phyloP scores from a whole-genome alignment of 1,140 invertebrate genomes.

The Pemphigus obesinymphae region DNA sequence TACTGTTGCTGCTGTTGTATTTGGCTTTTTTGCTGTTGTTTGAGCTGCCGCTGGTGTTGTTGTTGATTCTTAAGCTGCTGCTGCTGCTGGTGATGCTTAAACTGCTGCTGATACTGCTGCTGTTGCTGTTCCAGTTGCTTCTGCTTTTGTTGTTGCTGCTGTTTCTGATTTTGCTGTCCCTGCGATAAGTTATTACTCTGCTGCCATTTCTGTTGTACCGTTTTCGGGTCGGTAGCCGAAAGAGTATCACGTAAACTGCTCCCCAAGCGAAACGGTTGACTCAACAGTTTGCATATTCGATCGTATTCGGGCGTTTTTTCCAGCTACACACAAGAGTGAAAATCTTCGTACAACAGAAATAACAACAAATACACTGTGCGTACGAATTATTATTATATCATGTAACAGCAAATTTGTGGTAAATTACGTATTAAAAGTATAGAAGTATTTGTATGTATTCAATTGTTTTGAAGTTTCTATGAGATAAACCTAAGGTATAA shows the following conservation, averaged over 20 bases:
- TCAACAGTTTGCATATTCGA: conserved; percentile 32
- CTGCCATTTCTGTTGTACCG: background rate
- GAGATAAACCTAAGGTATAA: too few species aligned
- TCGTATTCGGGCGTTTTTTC: conserved; percentile 36
- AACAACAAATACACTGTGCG: background rate
- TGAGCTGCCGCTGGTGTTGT: background rate
- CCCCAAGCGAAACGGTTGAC: background rate
- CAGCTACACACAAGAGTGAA: conserved; percentile 4
- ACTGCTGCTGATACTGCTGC: background rate
- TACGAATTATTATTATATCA: background rate
- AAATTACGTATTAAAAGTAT: too few species aligned
- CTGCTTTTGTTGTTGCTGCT: background rate
- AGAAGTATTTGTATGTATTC: too few species aligned
- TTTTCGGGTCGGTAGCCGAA: background rate
- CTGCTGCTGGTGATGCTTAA: background rate
- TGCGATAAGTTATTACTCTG: background rate
- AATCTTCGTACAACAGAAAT: background rate
- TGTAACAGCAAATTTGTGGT: too few species aligned
- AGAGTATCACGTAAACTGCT: background rate
- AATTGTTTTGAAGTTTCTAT: too few species aligned
- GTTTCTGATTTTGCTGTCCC: background rate
- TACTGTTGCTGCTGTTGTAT: background rate
- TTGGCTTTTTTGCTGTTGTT: background rate
- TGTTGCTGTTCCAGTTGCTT: background rate
- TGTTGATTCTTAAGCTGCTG: background rate